A percentile compares a stretch with the other conserved stretches of the same genome.
Evolutionary conservation across 1,140 invertebrate genomes (phyloP).

Genomic region (Zaprionus inermis): DNA sequence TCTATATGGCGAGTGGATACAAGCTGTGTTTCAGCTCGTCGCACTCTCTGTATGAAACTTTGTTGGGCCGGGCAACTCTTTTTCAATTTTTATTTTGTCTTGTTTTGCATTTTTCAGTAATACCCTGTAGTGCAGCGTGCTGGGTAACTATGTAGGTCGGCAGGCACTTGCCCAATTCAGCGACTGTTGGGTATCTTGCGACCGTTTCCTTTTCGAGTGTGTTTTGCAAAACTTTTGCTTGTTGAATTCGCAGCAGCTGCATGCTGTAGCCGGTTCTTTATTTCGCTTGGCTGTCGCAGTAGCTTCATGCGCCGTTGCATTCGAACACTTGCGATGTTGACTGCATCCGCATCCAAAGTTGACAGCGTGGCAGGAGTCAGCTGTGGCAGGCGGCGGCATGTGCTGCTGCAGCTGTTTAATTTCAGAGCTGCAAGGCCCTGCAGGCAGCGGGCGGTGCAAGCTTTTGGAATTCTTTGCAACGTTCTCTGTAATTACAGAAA

Average conservation of each 20-base stretch:
- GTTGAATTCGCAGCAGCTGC: conserved; percentile 35
- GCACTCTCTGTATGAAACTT: conserved; percentile 52
- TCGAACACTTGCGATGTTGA: conserved; percentile 70
- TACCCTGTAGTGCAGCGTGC: neutral
- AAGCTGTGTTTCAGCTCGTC: conserved; percentile 46
- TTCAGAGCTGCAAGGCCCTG: conserved; percentile 30
- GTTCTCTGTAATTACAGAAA: conserved; percentile 1
- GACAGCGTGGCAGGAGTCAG: neutral
- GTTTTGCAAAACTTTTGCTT: conserved; percentile 11
- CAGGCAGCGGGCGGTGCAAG: neutral
- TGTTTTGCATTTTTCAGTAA: neutral
- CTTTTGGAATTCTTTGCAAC: neutral
- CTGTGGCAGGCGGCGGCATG: neutral
- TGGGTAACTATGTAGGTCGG: neutral
- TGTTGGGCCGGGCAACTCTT: conserved; percentile 34
- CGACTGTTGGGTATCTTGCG: conserved; percentile 16
- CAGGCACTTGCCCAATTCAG: conserved; percentile 2
- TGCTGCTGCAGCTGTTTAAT: conserved; percentile 49
- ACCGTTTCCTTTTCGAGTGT: neutral
- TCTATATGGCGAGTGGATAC: conserved; percentile 25
- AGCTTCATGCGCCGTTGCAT: conserved; percentile 74
- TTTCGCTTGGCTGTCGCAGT: conserved; percentile 60
- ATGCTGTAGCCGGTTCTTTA: conserved; percentile 39
- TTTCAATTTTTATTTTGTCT: neutral
- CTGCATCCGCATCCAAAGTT: conserved; percentile 57